Conservation (phyloP, 2,797 vertebrate genomes). For the Cyprinella venusta region DNA sequence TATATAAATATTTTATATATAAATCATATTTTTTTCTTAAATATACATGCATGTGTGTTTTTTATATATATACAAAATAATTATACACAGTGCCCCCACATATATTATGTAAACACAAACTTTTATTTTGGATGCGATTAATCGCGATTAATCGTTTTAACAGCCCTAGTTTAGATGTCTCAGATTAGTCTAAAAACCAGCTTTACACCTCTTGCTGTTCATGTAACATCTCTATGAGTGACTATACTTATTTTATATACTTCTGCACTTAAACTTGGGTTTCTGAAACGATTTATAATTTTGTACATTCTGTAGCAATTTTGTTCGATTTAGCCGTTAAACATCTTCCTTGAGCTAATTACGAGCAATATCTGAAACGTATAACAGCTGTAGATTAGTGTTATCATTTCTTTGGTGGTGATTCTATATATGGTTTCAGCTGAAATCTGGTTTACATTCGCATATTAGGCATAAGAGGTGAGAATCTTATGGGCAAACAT, state of each 20-base stretch:
- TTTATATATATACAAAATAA: no score
- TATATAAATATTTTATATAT: no score
- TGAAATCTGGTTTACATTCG: slow-evolving; percentile 58
- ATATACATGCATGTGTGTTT: no score
- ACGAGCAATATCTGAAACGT: slow-evolving; percentile 11
- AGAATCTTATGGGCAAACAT: slow-evolving; percentile 40
- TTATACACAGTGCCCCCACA: no score
- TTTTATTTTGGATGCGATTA: no score
- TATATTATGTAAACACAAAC: no score
- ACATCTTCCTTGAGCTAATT: slow-evolving; percentile 13
- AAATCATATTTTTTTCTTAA: no score
- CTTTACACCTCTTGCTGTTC: background rate
- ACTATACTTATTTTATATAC: slow-evolving; percentile 10
- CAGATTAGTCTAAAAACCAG: background rate
- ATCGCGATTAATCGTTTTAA: no score
- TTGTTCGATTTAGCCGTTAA: slow-evolving; percentile 10
- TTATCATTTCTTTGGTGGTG: slow-evolving; percentile 66
- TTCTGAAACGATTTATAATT: background rate
- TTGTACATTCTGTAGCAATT: background rate
- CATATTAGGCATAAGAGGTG: slow-evolving; percentile 46
- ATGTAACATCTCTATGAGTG: background rate
- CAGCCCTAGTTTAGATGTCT: no score
- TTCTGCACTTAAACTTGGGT: background rate
- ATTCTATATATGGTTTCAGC: slow-evolving; percentile 47
- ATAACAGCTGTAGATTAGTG: slow-evolving; percentile 44